Base-by-base conservation (phyloP, 2,888 invertebrate species). In the Drosophila subsilvestris region DNA sequence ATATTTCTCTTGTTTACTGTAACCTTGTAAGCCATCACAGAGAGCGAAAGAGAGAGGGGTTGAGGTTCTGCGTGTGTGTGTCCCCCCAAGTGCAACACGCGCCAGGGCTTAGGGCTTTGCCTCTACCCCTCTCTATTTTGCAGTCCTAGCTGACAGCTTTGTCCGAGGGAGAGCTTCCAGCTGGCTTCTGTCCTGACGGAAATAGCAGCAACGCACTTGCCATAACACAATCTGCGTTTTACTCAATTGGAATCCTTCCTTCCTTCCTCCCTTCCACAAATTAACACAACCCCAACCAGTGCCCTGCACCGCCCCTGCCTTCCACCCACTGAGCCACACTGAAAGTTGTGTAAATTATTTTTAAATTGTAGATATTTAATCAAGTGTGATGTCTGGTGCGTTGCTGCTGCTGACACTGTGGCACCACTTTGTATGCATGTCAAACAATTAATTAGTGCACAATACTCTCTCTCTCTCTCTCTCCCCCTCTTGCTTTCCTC, bases 311-410 rank as follows among this genome's bases (percentile, higher is more conserved):
- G 6, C 14, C 37, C 6, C 12, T 32, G 4, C 12, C 32, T 8
- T 27, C 3, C 5, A 2, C 32, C 32, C 12, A 12, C 32, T 14
- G 32, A 1, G 6, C 14, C 37, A n/a, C 37, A 1, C 37, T 6
- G 14, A n/a, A 65, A 54, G 25, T 59, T 27, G 50, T 47, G 43
- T 45, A 58, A 69, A 70, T 78, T 84, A 81, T 84, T 79, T 87
- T 82, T 72, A 74, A 82, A 66, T 47, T 71, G 51, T 68, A 63
- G 61, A 74, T 85, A 74, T 87, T 82, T 88, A 75, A 86, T 65
- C 88, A 82, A 80, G 86, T 87, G 82, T 57, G 25, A 56, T 27
- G 74, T 73, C 65, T 63, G 56, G 20, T 45, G 47, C 27, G n/a
- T 25, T 51, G 45, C 43, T 66, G 32, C 5, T 29, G 20, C 22